Base-by-base conservation (phyloP, 2,113 vertebrate species). In the Zosterops hypoxanthus region DNA sequence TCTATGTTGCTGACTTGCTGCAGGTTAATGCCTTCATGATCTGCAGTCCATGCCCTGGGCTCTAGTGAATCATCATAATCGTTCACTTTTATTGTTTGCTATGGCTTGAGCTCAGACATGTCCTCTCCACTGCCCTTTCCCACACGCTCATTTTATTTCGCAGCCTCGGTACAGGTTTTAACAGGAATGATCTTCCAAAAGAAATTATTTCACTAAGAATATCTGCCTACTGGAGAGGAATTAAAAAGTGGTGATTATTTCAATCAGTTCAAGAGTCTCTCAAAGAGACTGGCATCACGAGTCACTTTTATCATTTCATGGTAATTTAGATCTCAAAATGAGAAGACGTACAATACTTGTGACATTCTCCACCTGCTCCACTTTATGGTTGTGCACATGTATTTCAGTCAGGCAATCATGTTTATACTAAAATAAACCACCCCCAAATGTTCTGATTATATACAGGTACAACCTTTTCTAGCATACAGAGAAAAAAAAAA, bases 261-360 rank as follows among this genome's bases (percentile, higher is more conserved):
- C 93, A 95, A 96, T 97, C 96, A 97, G 81, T 82, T 95, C 78
- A 96, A 96, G 97, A 92, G 94, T 95, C 88, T 96, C 83, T 95
- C 63, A 77, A 84, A 76, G 49, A 96, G 95, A 92, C 86, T 95
- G 94, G 82, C 77, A 90, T 89, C 93, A 94, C 42, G 85, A 93
- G 71, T 96, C 88, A 83, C 83, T 95, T 93, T 63, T 92, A 95
- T 86, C 22, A 92, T 94, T 96, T 95, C 70, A 86, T 85, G 88
- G 49, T 88, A 95, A 94, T 86, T 90, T 84, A 95, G 68, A 94
- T 79, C 61, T 92, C 47, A 47, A 88, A 82, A 92, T 73, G 71
- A 90, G 89, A 92, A 92, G 90, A 91, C 7, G 52, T 81, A 88
- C 90, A 96, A 79, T 79, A 64, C 82, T 88, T 88, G 46, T 86